Evolutionary conservation across 2,797 vertebrate genomes (phyloP), one percentile per base, ranked within the genome.

Genomic region (Nasua narica): DNA sequence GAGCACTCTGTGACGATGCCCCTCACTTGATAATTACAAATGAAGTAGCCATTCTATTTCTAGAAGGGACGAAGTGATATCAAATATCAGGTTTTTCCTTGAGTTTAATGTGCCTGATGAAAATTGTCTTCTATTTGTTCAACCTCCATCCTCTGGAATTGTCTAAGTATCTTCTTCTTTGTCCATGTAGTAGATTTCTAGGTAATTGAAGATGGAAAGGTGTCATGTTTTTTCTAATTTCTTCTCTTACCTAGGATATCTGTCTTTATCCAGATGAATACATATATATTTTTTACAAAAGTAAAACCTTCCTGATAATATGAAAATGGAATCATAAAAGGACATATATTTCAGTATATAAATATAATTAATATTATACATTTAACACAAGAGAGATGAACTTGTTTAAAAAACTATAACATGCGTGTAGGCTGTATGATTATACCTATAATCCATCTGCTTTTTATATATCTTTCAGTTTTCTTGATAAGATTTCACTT

Each of bases 371-470:
- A 90, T 96, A 94, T 87, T 90, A 91, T 60, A 40, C n/a, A 25
- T 83, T 95, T 94, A 91, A 95, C 87, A 79, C 74, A 87, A 94
- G 50, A 86, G 21, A 40, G 87, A 88, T 85, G 50, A 90, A 82
- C 78, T 82, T 93, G 50, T 85, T 96, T 69, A 7, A 82, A 94
- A 96, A 97, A 54, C 4, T 21, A 48, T 60, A 90, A 54, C 56
- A 86, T 43, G 65, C 70, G 48, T 48, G 79, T 86, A 46, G 69
- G 40, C 54, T 94, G 5, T 69, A 84, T 65, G 87, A 85, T 94
- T 90, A 72, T 90, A 97, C 89, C 87, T 97, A 90, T 72, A 95
- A 96, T 60, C 94, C 87, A 90, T 97, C 88, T 97, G 96, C 67
- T 95, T 97, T 97, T 96, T 88, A 94, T 70, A 81, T 54, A 97